phyloP scores from a whole-genome alignment of 2,797 vertebrate genomes.

The Poliocrania exsul region DNA sequence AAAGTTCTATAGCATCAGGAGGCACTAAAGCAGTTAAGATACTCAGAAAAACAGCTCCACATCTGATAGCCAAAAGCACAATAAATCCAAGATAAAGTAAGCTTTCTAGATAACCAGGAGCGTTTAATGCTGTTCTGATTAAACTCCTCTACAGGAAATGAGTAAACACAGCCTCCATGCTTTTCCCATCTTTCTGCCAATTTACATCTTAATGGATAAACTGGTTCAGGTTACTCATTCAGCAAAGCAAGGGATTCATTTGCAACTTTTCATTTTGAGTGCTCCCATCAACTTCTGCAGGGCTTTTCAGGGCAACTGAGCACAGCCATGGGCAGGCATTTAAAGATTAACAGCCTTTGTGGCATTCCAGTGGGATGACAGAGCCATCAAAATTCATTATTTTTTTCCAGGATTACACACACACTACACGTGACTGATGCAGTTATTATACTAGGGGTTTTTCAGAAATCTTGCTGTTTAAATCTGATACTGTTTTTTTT shows the following conservation, averaged over 20 bases:
- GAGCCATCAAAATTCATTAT: background rate
- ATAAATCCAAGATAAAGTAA: constrained; percentile 36
- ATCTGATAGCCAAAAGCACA: background rate
- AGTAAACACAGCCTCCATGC: constrained; percentile 16
- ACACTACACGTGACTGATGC: background rate
- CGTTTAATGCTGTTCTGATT: background rate
- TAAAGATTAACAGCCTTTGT: constrained; percentile 57
- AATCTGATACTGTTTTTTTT: background rate
- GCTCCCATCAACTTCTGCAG: background rate
- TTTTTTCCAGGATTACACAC: background rate
- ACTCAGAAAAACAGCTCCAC: background rate
- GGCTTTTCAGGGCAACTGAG: constrained; percentile 2
- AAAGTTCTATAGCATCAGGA: background rate
- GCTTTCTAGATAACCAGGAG: constrained; percentile 16
- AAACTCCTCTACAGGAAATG: background rate
- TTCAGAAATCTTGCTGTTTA: background rate
- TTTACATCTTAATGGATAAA: constrained; percentile 59
- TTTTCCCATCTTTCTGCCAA: constrained; percentile 10
- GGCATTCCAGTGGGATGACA: background rate
- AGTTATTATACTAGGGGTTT: background rate
- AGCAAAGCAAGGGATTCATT: constrained; percentile 27
- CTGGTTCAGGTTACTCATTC: constrained; percentile 44
- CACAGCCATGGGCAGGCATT: background rate
- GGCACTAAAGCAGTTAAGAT: background rate
- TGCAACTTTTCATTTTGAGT: constrained; percentile 1